These are phyloP conservation scores for Leptinotarsa lineolata DNA, from an alignment of 1,140 invertebrate genomes.

Conservation along the genomic window DNA sequence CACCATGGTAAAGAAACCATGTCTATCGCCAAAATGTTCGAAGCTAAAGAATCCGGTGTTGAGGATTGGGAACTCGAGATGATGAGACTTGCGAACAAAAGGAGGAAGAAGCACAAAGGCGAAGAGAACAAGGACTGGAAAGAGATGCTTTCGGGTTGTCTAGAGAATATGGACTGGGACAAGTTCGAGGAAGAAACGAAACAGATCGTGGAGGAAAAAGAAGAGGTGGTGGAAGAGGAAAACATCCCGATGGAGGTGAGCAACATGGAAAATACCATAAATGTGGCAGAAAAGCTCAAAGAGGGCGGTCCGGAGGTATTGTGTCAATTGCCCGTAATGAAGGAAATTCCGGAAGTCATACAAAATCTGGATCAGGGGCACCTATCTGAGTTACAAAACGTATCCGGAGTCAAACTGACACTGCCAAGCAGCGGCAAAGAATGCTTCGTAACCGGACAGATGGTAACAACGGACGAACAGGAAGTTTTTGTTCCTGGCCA, in stretches of 20 bases:
- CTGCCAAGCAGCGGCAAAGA: constrained; percentile 61
- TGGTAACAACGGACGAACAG: constrained; percentile 67
- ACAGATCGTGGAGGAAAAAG: constrained; percentile 50
- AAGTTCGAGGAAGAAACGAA: constrained; percentile 58
- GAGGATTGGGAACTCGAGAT: constrained; percentile 63
- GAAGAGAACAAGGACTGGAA: constrained; percentile 52
- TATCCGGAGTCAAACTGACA: constrained; percentile 68
- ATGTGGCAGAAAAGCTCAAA: constrained; percentile 62
- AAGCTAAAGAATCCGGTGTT: constrained; percentile 71
- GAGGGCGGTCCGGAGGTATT: constrained; percentile 58
- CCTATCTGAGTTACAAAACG: constrained; percentile 62
- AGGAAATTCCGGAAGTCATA: constrained; percentile 66
- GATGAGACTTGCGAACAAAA: constrained; percentile 50
- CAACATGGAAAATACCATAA: constrained; percentile 61
- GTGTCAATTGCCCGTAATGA: constrained; percentile 63
- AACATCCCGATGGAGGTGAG: constrained; percentile 58
- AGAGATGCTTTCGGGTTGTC: constrained; percentile 47
- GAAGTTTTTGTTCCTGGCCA: constrained; percentile 73
- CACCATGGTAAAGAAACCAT: constrained; percentile 61
- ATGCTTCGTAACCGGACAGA: constrained; percentile 63
- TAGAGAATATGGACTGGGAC: constrained; percentile 54
- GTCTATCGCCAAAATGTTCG: constrained; percentile 72
- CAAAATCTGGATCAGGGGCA: constrained; percentile 68
- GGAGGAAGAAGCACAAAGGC: constrained; percentile 57
- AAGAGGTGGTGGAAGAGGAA: constrained; percentile 50